phyloP scores from a whole-genome alignment of 35 echinoderm and acorn worm species.

The Strongylocentrotus purpuratus region DNA sequence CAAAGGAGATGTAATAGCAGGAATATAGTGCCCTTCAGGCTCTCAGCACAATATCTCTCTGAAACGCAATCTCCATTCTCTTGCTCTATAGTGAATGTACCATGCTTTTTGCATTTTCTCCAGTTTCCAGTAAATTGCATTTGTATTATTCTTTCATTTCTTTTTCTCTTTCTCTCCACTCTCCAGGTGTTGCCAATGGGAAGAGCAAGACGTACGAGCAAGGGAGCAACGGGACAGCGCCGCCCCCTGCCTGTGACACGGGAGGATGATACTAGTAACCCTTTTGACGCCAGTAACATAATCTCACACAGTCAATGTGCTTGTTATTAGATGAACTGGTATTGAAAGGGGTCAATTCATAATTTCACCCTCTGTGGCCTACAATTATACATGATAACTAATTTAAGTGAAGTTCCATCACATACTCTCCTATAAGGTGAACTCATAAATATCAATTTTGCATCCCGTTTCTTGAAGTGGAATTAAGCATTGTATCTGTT shows the following conservation, averaged over 20 bases:
- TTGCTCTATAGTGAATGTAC: too few species aligned
- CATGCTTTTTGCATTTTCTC: too few species aligned
- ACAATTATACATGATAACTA: background rate
- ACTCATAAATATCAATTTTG: background rate
- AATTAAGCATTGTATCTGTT: background rate
- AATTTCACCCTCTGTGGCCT: background rate
- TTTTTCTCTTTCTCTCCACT: background rate
- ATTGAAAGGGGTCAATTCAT: background rate
- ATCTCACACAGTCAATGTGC: background rate
- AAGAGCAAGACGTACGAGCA: background rate
- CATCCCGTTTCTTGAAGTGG: too few species aligned
- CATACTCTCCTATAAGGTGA: background rate
- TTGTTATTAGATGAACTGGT: background rate
- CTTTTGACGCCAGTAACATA: background rate
- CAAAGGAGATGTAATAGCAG: too few species aligned
- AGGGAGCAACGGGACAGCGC: background rate
- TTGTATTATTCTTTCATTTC: background rate
- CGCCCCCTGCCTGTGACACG: background rate
- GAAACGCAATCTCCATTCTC: too few species aligned
- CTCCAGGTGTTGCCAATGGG: background rate
- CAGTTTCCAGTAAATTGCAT: too few species aligned
- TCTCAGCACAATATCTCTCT: too few species aligned
- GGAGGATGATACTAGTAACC: background rate
- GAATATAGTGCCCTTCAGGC: too few species aligned
- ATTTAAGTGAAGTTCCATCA: background rate